Evolutionary conservation across 2,888 invertebrate species (phyloP).

Genomic region (Crocallis elinguaria): DNA sequence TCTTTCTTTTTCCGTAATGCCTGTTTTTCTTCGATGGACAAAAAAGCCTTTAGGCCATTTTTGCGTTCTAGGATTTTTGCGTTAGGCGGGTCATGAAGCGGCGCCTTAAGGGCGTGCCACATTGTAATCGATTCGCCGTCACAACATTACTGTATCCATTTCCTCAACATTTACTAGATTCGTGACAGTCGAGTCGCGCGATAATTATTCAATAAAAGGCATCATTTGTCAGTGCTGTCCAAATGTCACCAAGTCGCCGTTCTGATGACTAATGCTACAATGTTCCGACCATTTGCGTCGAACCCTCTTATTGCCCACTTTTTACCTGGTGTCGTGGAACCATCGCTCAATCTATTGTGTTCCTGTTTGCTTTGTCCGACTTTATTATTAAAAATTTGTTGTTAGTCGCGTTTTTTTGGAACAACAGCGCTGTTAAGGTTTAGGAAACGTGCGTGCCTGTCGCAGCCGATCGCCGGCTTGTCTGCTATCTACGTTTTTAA

Average conservation of each 20-base stretch:
- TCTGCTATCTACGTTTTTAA: no score
- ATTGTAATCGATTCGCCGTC: slow-evolving; percentile 29
- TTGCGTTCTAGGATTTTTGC: no score
- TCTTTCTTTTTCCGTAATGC: no score
- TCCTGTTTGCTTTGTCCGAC: slow-evolving; percentile 56
- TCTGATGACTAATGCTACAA: slow-evolving; percentile 78
- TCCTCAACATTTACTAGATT: slow-evolving; percentile 58
- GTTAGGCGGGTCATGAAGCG: no score
- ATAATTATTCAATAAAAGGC: slow-evolving; percentile 81
- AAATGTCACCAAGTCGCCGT: slow-evolving; percentile 77
- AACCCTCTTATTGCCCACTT: slow-evolving; percentile 73
- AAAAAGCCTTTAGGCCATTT: no score
- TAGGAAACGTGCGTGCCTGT: not conserved
- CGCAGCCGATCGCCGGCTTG: no score
- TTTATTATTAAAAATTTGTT: slow-evolving; percentile 54
- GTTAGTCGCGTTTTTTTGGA: slow-evolving; percentile 48
- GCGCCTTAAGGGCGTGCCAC: slow-evolving; percentile 26
- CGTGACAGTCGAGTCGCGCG: slow-evolving; percentile 55
- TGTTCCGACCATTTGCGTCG: slow-evolving; percentile 72
- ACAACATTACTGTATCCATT: slow-evolving; percentile 40
- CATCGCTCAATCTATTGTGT: slow-evolving; percentile 78
- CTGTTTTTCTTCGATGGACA: no score
- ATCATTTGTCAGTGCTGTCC: slow-evolving; percentile 78
- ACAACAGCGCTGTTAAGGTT: slow-evolving; percentile 17
- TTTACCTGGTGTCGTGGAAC: slow-evolving; percentile 72